These are phyloP conservation scores for Theonella swinhoei DNA, from an alignment of 37 sponge, comb jelly and placozoan genomes.

Conservation along the genomic window DNA sequence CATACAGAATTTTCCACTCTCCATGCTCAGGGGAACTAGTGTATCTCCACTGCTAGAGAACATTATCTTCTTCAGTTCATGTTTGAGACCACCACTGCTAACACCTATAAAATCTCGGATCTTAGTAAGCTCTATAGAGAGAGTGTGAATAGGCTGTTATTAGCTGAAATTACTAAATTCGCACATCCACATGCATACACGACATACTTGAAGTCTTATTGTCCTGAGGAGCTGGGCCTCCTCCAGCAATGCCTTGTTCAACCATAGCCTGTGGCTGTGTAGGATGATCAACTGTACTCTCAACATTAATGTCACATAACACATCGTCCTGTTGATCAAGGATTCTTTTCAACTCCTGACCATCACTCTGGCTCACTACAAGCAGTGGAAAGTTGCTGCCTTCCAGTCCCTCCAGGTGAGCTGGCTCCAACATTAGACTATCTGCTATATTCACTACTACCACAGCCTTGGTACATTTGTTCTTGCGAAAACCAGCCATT, in stretches of 20 bases:
- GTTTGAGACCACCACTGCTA: background rate
- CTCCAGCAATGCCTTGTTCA: no score
- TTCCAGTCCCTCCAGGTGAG: background rate
- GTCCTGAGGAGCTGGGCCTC: background rate
- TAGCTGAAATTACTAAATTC: no score
- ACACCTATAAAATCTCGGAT: no score
- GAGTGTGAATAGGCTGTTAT: no score
- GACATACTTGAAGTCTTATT: background rate
- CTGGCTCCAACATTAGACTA: conserved; percentile 6
- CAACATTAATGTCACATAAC: conserved; percentile 20
- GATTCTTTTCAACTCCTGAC: conserved; percentile 10
- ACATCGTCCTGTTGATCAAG: conserved; percentile 22
- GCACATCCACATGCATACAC: no score
- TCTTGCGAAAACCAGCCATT: conserved; percentile 3
- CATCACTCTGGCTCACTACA: conserved; percentile 41
- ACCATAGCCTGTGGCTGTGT: background rate
- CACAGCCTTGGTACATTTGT: conserved; percentile 27
- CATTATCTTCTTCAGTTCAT: conserved; percentile 53
- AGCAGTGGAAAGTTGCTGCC: conserved; percentile 20
- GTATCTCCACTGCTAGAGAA: conserved; percentile 12
- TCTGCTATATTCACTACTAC: conserved; percentile 55
- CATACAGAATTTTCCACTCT: conserved; percentile 26
- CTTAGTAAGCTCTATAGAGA: no score
- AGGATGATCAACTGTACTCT: conserved; percentile 13
- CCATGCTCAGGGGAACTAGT: conserved; percentile 8